Conservation (phyloP, 1,140 invertebrate species). For the Tachypleus tridentatus region DNA sequence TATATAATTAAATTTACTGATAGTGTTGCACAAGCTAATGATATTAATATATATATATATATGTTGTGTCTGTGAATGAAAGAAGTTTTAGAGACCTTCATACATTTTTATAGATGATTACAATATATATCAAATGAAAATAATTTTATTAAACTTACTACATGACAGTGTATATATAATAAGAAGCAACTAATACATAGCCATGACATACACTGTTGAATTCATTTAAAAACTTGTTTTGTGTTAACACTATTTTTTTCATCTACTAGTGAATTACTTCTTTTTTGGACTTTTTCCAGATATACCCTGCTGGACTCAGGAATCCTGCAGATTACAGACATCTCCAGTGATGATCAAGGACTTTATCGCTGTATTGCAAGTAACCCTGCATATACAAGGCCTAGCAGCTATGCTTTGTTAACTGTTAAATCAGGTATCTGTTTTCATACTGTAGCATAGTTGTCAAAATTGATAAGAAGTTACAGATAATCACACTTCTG, state of each 20-base stretch:
- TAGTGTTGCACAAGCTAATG: too few species aligned
- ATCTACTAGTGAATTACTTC: neutral
- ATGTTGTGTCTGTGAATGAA: too few species aligned
- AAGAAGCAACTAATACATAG: neutral
- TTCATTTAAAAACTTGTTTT: neutral
- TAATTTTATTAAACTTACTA: too few species aligned
- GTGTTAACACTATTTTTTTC: neutral
- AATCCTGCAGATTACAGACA: slow-evolving; percentile 43
- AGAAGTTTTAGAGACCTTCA: too few species aligned
- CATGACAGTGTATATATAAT: too few species aligned
- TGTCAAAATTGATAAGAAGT: too few species aligned
- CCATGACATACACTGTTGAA: neutral
- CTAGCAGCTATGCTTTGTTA: slow-evolving; percentile 39
- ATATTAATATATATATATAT: too few species aligned
- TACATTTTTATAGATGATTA: too few species aligned
- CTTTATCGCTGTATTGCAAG: slow-evolving; percentile 40
- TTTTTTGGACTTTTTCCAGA: slow-evolving; percentile 25
- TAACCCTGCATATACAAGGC: slow-evolving; percentile 38
- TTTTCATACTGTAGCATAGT: too few species aligned
- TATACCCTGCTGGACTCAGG: slow-evolving; percentile 42
- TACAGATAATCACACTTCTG: too few species aligned
- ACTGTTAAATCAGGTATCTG: slow-evolving; percentile 31
- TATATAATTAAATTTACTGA: too few species aligned
- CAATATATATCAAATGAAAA: too few species aligned
- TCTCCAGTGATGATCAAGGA: slow-evolving; percentile 43